Evolutionary conservation across 1,140 invertebrate species (phyloP).

Genomic region (Callitettix versicolor): DNA sequence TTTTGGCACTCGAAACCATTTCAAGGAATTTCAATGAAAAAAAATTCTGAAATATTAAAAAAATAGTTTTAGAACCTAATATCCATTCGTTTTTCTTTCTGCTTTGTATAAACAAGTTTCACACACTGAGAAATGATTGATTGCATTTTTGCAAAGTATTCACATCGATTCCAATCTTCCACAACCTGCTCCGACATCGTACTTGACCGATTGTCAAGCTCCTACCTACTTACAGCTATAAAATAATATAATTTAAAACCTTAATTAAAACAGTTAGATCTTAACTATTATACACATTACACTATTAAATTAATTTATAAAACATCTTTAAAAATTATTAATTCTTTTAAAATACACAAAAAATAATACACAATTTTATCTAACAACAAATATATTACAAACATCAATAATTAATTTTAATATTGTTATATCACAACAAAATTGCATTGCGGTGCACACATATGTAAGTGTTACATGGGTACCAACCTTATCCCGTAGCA

Average conservation of each 20-base stretch:
- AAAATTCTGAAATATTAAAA: too few species aligned
- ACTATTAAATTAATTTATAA: constrained; percentile 9
- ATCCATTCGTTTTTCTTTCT: too few species aligned
- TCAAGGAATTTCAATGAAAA: too few species aligned
- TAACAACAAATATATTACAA: constrained; percentile 12
- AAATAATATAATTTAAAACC: not conserved
- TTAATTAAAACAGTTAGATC: constrained; percentile 5
- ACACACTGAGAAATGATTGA: not conserved
- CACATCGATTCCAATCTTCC: not conserved
- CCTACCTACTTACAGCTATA: not conserved
- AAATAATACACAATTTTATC: constrained; percentile 11
- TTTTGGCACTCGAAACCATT: too few species aligned
- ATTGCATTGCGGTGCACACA: constrained; percentile 12
- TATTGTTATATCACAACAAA: constrained; percentile 11
- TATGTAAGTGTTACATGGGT: not conserved
- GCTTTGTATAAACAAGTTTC: too few species aligned
- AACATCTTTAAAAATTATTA: constrained; percentile 4
- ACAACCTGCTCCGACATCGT: not conserved
- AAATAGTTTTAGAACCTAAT: too few species aligned
- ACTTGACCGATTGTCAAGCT: not conserved
- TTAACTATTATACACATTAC: constrained; percentile 4
- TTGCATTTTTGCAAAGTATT: not conserved
- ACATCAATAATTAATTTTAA: constrained; percentile 8
- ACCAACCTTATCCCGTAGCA: not conserved
- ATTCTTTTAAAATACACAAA: constrained; percentile 8